phyloP scores from a whole-genome alignment of 2,888 invertebrate species.

The Willowsia nigromaculata region DNA sequence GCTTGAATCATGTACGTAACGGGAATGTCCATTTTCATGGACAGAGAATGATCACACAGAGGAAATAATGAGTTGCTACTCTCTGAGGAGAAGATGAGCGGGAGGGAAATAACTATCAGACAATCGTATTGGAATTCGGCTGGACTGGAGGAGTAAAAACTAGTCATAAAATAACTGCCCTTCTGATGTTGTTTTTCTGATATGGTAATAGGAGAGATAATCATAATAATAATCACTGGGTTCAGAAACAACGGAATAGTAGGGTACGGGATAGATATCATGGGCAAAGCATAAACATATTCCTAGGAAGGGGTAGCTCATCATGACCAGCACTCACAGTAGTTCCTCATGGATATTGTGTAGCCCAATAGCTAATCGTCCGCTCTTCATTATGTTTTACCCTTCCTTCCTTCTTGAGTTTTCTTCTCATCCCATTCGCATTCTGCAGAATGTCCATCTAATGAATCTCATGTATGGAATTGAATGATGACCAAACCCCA shows the following conservation, averaged over 20 bases:
- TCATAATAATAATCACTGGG: conserved; percentile 38
- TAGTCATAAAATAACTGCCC: not conserved
- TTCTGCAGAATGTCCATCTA: not conserved
- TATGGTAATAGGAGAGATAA: conserved; percentile 60
- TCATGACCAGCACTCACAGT: not conserved
- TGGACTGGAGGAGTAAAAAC: not conserved
- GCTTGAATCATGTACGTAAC: too few relatives aligned
- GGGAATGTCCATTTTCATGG: not conserved
- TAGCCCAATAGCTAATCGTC: not conserved
- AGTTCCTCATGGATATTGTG: too few relatives aligned
- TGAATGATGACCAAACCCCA: not conserved
- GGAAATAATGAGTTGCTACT: conserved; percentile 48
- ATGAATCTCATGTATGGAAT: not conserved
- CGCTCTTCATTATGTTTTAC: conserved; percentile 54
- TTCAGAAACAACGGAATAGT: conserved; percentile 18
- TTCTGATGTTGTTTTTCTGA: conserved; percentile 32
- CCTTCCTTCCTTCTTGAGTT: conserved; percentile 31
- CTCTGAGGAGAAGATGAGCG: conserved; percentile 20
- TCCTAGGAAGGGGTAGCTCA: conserved; percentile 46
- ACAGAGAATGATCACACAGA: not conserved
- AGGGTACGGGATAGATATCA: not conserved
- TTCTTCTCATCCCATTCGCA: not conserved
- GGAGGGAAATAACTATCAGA: not conserved
- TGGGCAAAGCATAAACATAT: conserved; percentile 24
- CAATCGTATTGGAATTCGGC: not conserved